A percentile compares a stretch with the other conserved stretches of the same genome.
Evolutionary conservation across 1,140 invertebrate genomes (phyloP).

Genomic region (Rhopalosiphum padi): DNA sequence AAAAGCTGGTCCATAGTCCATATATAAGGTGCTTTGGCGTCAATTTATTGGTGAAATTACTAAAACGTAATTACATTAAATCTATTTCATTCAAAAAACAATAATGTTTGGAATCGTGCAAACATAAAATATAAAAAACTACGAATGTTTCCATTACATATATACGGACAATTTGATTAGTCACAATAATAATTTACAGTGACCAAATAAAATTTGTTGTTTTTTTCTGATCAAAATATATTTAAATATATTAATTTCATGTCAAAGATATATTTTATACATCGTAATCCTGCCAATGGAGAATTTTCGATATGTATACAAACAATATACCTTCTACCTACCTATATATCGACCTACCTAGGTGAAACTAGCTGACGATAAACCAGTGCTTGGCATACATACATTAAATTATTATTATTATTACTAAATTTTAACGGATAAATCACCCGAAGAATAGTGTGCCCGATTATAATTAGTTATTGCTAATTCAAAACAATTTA

Average conservation of each 20-base stretch:
- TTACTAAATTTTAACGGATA: neutral
- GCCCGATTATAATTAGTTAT: neutral
- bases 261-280: neutral
- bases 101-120: neutral
- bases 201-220: too few species aligned
- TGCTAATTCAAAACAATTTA: neutral
- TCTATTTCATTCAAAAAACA: neutral
- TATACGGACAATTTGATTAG: too few species aligned
- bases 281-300: neutral
- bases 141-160: too few species aligned
- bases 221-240: too few species aligned
- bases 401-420: slow-evolving; percentile 1
- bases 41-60: neutral
- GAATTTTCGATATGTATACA: neutral
- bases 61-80: neutral
- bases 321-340: neutral
- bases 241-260: too few species aligned
- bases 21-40: neutral
- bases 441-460: neutral
- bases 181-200: too few species aligned
- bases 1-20: neutral
- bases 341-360: neutral
- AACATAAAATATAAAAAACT: too few species aligned
- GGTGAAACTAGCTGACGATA: neutral
- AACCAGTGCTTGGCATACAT: neutral